Percentiles rank a stretch among this genome's conserved stretches.
Evolutionary conservation across 1,140 invertebrate species (phyloP).

Genomic region (Meloidogyne exigua): DNA sequence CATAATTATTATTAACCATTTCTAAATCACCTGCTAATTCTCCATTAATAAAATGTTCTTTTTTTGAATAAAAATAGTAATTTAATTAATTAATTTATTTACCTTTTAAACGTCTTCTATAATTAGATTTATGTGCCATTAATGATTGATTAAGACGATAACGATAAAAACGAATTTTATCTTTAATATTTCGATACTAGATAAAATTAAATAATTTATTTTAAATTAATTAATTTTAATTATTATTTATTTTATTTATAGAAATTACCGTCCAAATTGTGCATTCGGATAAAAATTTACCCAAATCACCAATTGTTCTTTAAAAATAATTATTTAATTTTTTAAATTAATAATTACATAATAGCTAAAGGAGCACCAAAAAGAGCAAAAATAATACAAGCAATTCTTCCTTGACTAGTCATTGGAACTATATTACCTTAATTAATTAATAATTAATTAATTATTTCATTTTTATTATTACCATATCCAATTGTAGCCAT

Average conservation of each 20-base stretch:
- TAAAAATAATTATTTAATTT: conserved; percentile 65
- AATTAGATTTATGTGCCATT: conserved; percentile 3
- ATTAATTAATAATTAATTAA: not conserved
- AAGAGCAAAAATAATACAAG: conserved; percentile 68
- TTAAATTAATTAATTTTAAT: not conserved
- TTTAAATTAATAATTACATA: conserved; percentile 15
- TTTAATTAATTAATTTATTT: not conserved
- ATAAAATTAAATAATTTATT: not conserved
- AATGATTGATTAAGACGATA: conserved; percentile 7
- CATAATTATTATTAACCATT: conserved; percentile 11
- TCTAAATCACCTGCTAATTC: conserved; percentile 6
- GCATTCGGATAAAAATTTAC: conserved; percentile 63
- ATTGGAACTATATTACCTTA: conserved; percentile 70
- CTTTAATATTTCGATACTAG: conserved; percentile 12
- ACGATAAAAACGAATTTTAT: conserved; percentile 17
- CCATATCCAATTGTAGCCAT: conserved; percentile 62
- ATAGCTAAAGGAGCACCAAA: conserved; percentile 65
- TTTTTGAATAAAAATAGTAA: not conserved
- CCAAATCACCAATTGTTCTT: conserved; percentile 66
- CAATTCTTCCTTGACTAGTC: conserved; percentile 66
- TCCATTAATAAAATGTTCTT: conserved; percentile 9
- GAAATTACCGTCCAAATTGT: conserved; percentile 55
- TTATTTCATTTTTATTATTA: conserved; percentile 19
- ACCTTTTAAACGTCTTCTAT: conserved; percentile 5
- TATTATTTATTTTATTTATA: not conserved